Conservation (phyloP, 2,888 invertebrate species). For the Rhimphoctona megacephalus region DNA sequence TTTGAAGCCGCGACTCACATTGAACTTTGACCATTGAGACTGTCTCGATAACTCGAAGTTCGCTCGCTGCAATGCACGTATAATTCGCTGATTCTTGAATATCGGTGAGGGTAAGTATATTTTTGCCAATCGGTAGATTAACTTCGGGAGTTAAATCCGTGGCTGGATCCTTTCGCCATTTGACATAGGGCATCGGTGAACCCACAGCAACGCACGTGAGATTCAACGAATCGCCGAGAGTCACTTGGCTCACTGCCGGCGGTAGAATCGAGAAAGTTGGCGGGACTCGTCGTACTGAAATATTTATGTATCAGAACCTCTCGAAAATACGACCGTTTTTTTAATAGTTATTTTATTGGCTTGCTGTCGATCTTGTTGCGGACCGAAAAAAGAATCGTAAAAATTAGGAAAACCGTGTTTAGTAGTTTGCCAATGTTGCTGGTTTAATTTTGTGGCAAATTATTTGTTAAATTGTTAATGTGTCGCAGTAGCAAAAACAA, state of each 20-base stretch:
- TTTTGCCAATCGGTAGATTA: slow-evolving; percentile 93
- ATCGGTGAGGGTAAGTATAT: slow-evolving; percentile 93
- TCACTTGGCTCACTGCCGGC: slow-evolving; percentile 93
- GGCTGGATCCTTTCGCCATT: slow-evolving; percentile 94
- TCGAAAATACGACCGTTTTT: not conserved
- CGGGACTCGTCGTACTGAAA: slow-evolving; percentile 95
- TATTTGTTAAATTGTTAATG: not conserved
- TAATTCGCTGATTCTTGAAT: slow-evolving; percentile 97
- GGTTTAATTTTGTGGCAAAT: too few species aligned
- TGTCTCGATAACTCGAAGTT: slow-evolving; percentile 95
- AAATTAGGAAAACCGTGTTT: not conserved
- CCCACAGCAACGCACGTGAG: slow-evolving; percentile 99
- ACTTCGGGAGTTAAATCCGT: slow-evolving; percentile 96
- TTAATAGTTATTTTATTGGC: not conserved
- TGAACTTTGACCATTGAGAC: slow-evolving; percentile 97
- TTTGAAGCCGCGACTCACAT: slow-evolving; percentile 88
- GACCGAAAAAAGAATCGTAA: not conserved
- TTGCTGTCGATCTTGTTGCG: not conserved
- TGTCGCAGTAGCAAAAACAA: not conserved
- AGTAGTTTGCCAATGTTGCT: too few species aligned
- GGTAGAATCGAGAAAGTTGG: slow-evolving; percentile 98
- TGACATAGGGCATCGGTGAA: slow-evolving; percentile 98
- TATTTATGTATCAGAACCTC: not conserved
- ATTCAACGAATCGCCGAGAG: slow-evolving; percentile 95
- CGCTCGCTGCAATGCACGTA: slow-evolving; percentile 98